Base-by-base conservation (phyloP, 2,888 invertebrate species). In the Hoplodrina blanda region DNA sequence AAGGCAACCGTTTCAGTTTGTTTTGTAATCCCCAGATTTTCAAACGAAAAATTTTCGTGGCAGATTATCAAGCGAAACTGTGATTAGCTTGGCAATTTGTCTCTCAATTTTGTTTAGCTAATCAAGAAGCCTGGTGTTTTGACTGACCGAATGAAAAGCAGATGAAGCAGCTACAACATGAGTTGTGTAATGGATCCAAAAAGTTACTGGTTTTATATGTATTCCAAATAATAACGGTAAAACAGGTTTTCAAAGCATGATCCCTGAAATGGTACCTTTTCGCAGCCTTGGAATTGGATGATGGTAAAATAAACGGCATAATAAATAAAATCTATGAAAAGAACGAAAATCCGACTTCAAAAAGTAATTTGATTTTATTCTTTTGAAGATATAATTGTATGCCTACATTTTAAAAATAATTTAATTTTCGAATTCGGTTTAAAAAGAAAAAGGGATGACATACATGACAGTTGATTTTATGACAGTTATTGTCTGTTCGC, bases 281-380 rank as follows among this genome's bases (percentile, higher is more conserved):
- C 55, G 10, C 55, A 66, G 33, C 55, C 73, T 37, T 55, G 8
- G 50, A 37, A 19, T 37, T 46, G 11, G 17, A 74, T 66, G n/a
- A 73, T 50, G 50, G 33, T 50, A 60, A 65, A 73, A 13, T n/a
- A 72, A 72, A 60, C 57, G n/a, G 33, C 13, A 44, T 65, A 55
- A 25, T 37, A 57, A 72, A 37, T 33, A 37, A 66, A 55, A 50
- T 15, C 30, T 8, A 57, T 25, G 33, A 54, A 4, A 50, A 20
- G 4, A 49, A 46, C 11, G 7, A 20, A 20, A 44, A 60, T 50
- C 41, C 2, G 44, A 72, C 37, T 64, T 46, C 52, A 64, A 68
- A 15, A 63, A 37, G 33, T 13, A 50, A 41, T 17, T 25, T 15
- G 0, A 44, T 33, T 13, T 44, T 25, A 41, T 13, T 41, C 0